These are phyloP conservation scores for Gila robusta DNA, from an alignment of 2,797 vertebrate genomes.

Conservation along the genomic window DNA sequence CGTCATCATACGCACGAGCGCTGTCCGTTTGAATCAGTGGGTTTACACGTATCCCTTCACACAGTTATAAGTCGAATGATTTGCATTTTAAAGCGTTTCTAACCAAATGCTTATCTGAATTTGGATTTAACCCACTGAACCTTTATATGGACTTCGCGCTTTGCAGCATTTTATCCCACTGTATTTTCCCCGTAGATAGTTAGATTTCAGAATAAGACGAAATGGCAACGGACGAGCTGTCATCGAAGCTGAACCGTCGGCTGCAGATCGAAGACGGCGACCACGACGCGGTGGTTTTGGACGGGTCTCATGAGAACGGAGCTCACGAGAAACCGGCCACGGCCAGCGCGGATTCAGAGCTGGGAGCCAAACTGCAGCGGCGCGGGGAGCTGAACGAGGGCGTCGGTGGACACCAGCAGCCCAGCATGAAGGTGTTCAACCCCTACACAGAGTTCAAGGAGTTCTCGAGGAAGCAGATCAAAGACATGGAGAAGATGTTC, in stretches of 20 bases:
- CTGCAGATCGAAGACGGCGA: slow-evolving; percentile 82
- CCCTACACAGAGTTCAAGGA: slow-evolving; percentile 94
- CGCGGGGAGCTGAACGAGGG: slow-evolving; percentile 85
- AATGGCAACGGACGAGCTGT: slow-evolving; percentile 90
- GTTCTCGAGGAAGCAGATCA: slow-evolving; percentile 94
- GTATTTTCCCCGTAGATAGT: slow-evolving; percentile 50
- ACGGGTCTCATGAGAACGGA: slow-evolving; percentile 65
- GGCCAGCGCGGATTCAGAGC: slow-evolving; percentile 80
- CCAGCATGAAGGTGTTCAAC: slow-evolving; percentile 88
- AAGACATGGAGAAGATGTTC: slow-evolving; percentile 95
- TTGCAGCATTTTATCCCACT: slow-evolving; percentile 40
- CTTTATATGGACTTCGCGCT: slow-evolving; percentile 37
- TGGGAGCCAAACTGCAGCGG: slow-evolving; percentile 84
- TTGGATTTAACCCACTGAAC: slow-evolving; percentile 45
- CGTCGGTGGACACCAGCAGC: slow-evolving; percentile 76
- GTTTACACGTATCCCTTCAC: slow-evolving; percentile 14
- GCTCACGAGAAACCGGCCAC: slow-evolving; percentile 69
- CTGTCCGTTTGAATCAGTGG: slow-evolving; percentile 50
- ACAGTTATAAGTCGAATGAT: slow-evolving; percentile 26
- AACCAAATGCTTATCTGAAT: neutral
- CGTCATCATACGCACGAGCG: slow-evolving; percentile 38
- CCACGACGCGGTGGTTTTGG: slow-evolving; percentile 71
- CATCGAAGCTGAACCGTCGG: slow-evolving; percentile 85
- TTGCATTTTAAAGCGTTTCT: slow-evolving; percentile 4
- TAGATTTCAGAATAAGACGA: slow-evolving; percentile 44